These are phyloP conservation scores for Drosophila cracens DNA, from an alignment of 2,888 invertebrate species.

Conservation along the genomic window DNA sequence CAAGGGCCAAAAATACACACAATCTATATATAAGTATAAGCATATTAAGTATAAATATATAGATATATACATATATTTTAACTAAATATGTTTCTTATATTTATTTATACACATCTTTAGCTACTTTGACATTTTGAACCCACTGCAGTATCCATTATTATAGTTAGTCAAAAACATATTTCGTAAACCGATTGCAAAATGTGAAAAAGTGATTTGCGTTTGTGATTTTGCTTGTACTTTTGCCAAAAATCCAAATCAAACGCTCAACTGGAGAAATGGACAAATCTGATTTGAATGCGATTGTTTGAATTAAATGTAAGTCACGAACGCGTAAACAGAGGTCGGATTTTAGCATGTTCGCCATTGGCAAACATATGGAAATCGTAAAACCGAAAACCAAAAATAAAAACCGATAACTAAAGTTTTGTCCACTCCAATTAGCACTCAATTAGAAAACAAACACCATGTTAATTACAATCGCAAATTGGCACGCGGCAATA, in stretches of 20 bases:
- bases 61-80: not conserved
- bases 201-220: slow-evolving; percentile 34
- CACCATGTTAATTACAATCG: slow-evolving; percentile 59
- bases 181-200: slow-evolving; percentile 42
- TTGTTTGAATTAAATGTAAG: slow-evolving; percentile 77
- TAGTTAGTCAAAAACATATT: slow-evolving; percentile 21
- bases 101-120: not conserved
- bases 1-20: slow-evolving; percentile 1
- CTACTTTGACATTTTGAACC: not conserved
- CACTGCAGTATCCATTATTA: not conserved
- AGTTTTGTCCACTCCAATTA: slow-evolving; percentile 63
- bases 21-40: slow-evolving; percentile 13
- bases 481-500: slow-evolving; percentile 51
- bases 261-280: slow-evolving; percentile 24
- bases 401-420: not conserved
- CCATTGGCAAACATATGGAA: slow-evolving; percentile 32
- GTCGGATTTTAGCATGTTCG: slow-evolving; percentile 63
- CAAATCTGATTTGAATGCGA: slow-evolving; percentile 68
- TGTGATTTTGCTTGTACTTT: slow-evolving; percentile 15
- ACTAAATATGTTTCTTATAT: not conserved
- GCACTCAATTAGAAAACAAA: slow-evolving; percentile 77
- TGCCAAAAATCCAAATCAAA: slow-evolving; percentile 34
- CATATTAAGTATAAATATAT: not conserved
- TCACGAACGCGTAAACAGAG: slow-evolving; percentile 69
- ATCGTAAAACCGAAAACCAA: slow-evolving; percentile 22